These are phyloP conservation scores for Cartodere bifasciata DNA, from an alignment of 2,888 invertebrate species.

Conservation along the genomic window DNA sequence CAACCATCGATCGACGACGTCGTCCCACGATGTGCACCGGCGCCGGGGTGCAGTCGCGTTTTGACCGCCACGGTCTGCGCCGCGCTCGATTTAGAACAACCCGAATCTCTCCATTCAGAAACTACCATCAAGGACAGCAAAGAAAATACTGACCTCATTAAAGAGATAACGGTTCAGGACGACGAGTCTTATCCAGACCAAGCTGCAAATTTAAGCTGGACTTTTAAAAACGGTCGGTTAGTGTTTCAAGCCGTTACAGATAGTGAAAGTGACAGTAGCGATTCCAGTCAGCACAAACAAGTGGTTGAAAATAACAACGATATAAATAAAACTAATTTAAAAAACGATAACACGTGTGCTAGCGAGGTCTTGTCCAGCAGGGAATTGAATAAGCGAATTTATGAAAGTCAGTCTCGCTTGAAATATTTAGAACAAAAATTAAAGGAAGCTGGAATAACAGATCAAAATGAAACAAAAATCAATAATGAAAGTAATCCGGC, in stretches of 20 bases:
- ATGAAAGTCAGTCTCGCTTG: conserved; percentile 37
- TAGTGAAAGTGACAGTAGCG: conserved; percentile 11
- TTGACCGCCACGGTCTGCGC: conserved; percentile 27
- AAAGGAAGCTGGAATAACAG: conserved; percentile 26
- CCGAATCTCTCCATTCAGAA: background rate
- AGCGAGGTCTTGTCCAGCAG: conserved; percentile 25
- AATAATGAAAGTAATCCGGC: too few relatives aligned
- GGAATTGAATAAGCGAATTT: conserved; percentile 27
- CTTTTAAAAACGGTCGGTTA: conserved; percentile 24
- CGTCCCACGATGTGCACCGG: conserved; percentile 27
- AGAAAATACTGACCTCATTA: background rate
- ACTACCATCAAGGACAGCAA: background rate
- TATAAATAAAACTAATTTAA: conserved; percentile 26
- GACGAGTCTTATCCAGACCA: conserved; percentile 6
- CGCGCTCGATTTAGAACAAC: conserved; percentile 14
- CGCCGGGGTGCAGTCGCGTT: conserved; percentile 30
- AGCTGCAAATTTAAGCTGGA: conserved; percentile 17
- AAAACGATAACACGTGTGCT: conserved; percentile 22
- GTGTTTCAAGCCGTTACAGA: conserved; percentile 18
- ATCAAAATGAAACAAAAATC: conserved; percentile 12
- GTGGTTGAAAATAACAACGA: conserved; percentile 8
- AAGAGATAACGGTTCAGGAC: background rate
- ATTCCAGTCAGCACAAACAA: conserved; percentile 1
- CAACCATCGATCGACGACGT: conserved; percentile 28
- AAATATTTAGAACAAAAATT: conserved; percentile 37